Conservation (phyloP, 1,140 invertebrate species). For the Camponotus vicinus region DNA sequence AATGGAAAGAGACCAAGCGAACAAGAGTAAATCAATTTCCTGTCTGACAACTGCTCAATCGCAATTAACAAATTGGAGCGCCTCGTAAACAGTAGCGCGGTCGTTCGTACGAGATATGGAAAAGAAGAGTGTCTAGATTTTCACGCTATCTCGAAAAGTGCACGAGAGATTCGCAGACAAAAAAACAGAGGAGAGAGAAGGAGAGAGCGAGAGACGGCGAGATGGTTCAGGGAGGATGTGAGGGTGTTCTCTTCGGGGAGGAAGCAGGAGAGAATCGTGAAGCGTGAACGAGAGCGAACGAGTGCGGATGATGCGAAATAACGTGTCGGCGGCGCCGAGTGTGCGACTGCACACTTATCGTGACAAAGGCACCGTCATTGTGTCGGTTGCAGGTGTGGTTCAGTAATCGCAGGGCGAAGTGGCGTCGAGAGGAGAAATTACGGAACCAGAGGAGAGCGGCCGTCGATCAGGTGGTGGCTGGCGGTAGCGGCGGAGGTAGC, state of each 20-base stretch:
- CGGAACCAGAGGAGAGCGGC: constrained; percentile 93
- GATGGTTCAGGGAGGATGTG: background rate
- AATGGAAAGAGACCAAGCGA: constrained; percentile 64
- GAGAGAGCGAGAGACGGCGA: constrained; percentile 28
- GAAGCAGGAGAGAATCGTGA: constrained; percentile 48
- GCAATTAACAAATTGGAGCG: constrained; percentile 80
- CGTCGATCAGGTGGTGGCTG: constrained; percentile 86
- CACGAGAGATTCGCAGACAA: background rate
- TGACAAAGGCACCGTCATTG: constrained; percentile 75
- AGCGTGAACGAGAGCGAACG: constrained; percentile 57
- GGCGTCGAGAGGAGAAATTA: constrained; percentile 99
- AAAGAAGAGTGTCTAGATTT: constrained; percentile 64
- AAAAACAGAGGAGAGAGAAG: constrained; percentile 56
- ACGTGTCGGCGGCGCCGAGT: constrained; percentile 64
- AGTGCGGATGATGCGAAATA: constrained; percentile 72
- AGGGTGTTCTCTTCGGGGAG: constrained; percentile 31
- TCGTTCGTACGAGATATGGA: constrained; percentile 31
- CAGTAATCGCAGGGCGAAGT: constrained; percentile 99
- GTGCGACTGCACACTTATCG: constrained; percentile 71
- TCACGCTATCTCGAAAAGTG: constrained; percentile 35
- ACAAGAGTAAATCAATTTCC: constrained; percentile 80
- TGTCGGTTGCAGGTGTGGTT: constrained; percentile 96
- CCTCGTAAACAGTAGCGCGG: constrained; percentile 60
- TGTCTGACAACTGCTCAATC: constrained; percentile 80
- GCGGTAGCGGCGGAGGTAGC: constrained; percentile 83